These are phyloP conservation scores for Premnoplex brunnescens DNA, from an alignment of 2,797 vertebrate genomes.

Conservation along the genomic window DNA sequence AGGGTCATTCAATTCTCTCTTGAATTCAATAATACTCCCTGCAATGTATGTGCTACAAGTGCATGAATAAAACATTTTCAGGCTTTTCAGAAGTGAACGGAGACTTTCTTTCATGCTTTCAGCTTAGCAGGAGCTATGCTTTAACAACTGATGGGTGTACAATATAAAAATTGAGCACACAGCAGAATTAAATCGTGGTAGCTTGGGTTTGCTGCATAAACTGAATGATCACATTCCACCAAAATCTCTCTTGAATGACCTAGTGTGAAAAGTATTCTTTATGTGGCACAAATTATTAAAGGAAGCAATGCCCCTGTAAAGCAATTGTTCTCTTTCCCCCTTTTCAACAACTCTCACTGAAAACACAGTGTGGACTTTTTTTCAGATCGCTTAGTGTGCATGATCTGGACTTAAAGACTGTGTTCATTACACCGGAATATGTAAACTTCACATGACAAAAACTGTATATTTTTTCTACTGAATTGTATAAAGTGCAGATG, in stretches of 20 bases:
- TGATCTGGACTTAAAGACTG: neutral
- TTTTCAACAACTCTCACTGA: conserved; percentile 19
- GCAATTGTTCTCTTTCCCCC: conserved; percentile 44
- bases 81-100: neutral
- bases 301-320: conserved; percentile 20
- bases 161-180: conserved; percentile 25
- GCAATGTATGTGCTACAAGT: neutral
- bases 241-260: conserved; percentile 48
- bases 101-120: conserved; percentile 7
- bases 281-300: conserved; percentile 55
- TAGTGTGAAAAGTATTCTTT: conserved; percentile 47
- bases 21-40: neutral
- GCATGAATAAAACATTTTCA: conserved; percentile 34
- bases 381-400: neutral
- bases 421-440: neutral
- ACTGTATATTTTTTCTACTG: neutral
- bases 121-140: conserved; percentile 17
- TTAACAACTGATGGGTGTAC: conserved; percentile 14
- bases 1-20: conserved; percentile 3
- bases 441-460: neutral
- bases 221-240: conserved; percentile 26
- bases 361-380: neutral
- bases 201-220: conserved; percentile 54
- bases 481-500: neutral
- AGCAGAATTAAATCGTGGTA: conserved; percentile 31